Base-by-base conservation (phyloP, 2,113 vertebrate species). In the Python bivittatus region DNA sequence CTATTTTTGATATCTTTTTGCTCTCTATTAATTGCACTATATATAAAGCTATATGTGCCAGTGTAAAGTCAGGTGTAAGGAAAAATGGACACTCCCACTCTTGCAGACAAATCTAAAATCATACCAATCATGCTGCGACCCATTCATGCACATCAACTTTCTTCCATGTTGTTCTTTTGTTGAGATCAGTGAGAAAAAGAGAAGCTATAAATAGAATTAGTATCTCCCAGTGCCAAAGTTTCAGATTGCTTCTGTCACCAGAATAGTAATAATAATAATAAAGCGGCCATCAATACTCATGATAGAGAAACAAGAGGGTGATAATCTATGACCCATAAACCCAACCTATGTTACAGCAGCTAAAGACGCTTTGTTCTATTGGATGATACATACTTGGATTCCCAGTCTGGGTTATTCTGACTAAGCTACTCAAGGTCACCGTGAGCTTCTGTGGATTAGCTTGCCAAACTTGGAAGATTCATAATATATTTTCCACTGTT, bases 361-460 rank as follows among this genome's bases (percentile, higher is more conserved):
- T 85, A 64, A 85, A 61, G 17, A 89, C 48, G 54, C 48, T 42
- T 64, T 42, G 48, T 92, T 89, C 91, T 88, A n/a, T 89, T 58
- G 88, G 79, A 85, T 92, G 72, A 42, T 53, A 92, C 42, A 60
- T 85, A 23, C 23, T 68, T 85, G 79, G 91, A 89, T 89, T 85
- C 88, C 91, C 57, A 85, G 44, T 23, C 25, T 42, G 23, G 23
- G 83, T 38, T 89, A 64, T 85, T 92, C 88, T 92, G 91, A 89
- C 57, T 89, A 92, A 92, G 57, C 79, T 58, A 64, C 29, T 72
- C 12, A 92, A 89, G 85, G 54, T 64, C 48, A n/a, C 56, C 61
- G 38, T 22, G 48, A 64, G 29, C 53, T 89, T 57, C 57, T 85
- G n/a, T 92, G 56, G 88, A 64, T 84, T 61, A 25, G 22, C n/a